Evolutionary conservation across 1,140 invertebrate species (phyloP).

Genomic region (Aphelinus atriplicis): DNA sequence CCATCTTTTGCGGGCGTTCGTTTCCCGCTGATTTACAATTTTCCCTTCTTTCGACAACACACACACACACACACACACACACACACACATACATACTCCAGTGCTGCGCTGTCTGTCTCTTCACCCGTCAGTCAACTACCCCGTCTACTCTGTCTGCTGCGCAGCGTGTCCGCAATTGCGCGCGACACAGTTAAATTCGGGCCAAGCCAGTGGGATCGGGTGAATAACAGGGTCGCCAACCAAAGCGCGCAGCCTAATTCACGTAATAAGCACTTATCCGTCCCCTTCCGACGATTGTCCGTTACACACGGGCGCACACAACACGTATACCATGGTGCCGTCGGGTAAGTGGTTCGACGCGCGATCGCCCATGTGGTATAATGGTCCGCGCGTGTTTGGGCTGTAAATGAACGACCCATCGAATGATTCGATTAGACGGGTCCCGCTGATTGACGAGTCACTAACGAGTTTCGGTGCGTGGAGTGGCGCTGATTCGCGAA

Average conservation of each 20-base stretch:
- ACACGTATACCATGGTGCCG: not conserved
- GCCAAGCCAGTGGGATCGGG: not conserved
- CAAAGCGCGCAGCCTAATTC: constrained; percentile 1
- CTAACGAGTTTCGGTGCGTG: not conserved
- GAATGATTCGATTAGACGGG: constrained; percentile 22
- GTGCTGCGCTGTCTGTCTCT: too few relatives aligned
- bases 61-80: too few relatives aligned
- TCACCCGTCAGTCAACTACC: too few relatives aligned
- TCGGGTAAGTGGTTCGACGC: not conserved
- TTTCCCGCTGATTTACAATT: too few relatives aligned
- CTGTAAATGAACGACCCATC: constrained; percentile 10
- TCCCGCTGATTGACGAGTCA: constrained; percentile 24
- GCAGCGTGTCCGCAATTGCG: too few relatives aligned
- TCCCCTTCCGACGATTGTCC: not conserved
- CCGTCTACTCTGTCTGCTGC: too few relatives aligned
- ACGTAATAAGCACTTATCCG: constrained; percentile 10
- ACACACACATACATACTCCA: too few relatives aligned
- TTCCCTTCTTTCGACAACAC: too few relatives aligned
- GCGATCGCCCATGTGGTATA: not conserved
- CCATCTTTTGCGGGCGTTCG: too few relatives aligned
- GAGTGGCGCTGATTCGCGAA: not conserved
- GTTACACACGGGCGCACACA: not conserved
- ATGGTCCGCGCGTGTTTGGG: not conserved
- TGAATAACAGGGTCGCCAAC: constrained; percentile 12
- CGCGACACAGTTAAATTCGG: not conserved